A percentile compares a stretch with the other conserved stretches of the same genome.
Evolutionary conservation across 2,113 vertebrate genomes (phyloP).

Genomic region (Parus major): DNA sequence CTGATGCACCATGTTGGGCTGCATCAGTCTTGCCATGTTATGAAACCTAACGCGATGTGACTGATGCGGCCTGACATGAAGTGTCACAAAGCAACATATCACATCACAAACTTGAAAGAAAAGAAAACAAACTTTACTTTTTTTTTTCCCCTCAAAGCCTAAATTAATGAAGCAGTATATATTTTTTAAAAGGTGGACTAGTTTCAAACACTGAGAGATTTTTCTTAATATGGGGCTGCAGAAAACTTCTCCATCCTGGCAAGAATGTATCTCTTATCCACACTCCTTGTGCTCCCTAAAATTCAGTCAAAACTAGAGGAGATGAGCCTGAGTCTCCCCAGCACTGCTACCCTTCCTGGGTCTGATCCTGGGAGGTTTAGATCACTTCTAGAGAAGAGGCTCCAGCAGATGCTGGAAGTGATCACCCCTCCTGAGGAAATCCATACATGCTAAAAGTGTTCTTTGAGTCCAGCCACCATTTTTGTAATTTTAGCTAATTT

Average conservation of each 20-base stretch:
- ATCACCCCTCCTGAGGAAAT: not conserved
- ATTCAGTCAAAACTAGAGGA: not conserved
- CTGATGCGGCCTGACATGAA: constrained; percentile 63
- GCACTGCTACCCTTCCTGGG: not conserved
- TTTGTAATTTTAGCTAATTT: not conserved
- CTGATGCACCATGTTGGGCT: constrained; percentile 51
- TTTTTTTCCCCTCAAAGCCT: constrained; percentile 4
- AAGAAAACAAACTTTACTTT: constrained; percentile 35
- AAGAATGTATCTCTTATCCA: not conserved
- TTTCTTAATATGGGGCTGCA: not conserved
- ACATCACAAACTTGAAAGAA: constrained; percentile 60
- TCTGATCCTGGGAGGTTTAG: not conserved
- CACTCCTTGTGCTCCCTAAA: not conserved
- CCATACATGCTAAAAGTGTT: not conserved
- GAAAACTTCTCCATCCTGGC: not conserved
- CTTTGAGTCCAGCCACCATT: not conserved
- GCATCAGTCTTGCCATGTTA: constrained; percentile 63
- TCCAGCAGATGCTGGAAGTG: not conserved
- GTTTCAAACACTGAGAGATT: not conserved
- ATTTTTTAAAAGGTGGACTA: constrained; percentile 32
- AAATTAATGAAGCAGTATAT: constrained; percentile 46
- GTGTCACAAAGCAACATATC: constrained; percentile 70
- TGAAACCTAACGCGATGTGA: constrained; percentile 57
- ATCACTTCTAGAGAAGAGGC: not conserved
- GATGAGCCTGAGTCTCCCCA: not conserved